Conservation (phyloP, 2,797 vertebrate genomes). For the Chelon labrosus region DNA sequence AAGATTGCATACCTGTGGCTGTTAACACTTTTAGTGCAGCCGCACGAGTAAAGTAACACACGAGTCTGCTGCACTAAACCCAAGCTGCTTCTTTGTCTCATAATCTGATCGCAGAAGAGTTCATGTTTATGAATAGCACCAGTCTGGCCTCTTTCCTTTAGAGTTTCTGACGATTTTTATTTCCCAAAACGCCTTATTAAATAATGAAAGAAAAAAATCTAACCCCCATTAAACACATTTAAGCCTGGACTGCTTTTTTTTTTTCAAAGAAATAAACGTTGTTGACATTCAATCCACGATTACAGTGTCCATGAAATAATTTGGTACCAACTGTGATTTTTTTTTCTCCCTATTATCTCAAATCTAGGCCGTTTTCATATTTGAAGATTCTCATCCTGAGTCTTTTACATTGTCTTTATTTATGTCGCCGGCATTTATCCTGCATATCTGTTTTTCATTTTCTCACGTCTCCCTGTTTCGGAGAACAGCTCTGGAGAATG, state of each 20-base stretch:
- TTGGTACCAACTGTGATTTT: conserved; percentile 10
- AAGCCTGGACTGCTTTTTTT: not conserved
- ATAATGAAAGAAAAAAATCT: conserved; percentile 10
- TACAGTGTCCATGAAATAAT: conserved; percentile 14
- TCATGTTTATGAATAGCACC: conserved; percentile 11
- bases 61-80: conserved; percentile 45
- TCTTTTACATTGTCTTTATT: conserved; percentile 64
- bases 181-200: conserved; percentile 43
- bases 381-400: conserved; percentile 35
- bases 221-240: conserved; percentile 27
- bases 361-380: conserved; percentile 15
- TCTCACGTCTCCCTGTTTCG: conserved; percentile 68
- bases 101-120: conserved; percentile 3
- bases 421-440: conserved; percentile 68
- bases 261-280: conserved; percentile 19
- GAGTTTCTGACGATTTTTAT: conserved; percentile 10
- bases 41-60: conserved; percentile 25
- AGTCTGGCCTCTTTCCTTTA: conserved; percentile 28
- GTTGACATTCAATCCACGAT: conserved; percentile 16
- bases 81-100: conserved; percentile 49
- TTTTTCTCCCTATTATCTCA: conserved; percentile 5
- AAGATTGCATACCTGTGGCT: conserved; percentile 46
- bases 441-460: conserved; percentile 62
- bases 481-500: conserved; percentile 75
- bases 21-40: conserved; percentile 32